Conservation (phyloP, 2,797 vertebrate genomes). For the Serranus cabrilla region DNA sequence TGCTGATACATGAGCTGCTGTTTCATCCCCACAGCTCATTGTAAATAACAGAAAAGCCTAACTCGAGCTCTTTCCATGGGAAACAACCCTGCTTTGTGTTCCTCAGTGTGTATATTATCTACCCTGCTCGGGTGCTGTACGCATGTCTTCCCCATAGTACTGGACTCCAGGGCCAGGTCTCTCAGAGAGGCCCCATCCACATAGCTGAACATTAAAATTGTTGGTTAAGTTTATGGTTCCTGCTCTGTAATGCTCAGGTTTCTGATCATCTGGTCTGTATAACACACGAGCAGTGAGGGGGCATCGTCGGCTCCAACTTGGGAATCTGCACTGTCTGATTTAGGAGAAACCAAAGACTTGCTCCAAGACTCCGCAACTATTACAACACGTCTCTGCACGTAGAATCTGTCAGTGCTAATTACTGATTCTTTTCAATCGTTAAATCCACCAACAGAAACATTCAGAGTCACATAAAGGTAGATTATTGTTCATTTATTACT, state of each 20-base stretch:
- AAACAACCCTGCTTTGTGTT: slow-evolving; percentile 66
- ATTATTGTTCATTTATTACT: neutral
- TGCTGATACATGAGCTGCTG: slow-evolving; percentile 62
- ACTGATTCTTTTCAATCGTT: neutral
- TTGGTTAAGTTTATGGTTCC: slow-evolving; percentile 60
- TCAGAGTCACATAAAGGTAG: neutral
- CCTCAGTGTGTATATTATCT: slow-evolving; percentile 26
- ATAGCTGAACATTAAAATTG: slow-evolving; percentile 51
- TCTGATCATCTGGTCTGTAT: slow-evolving; percentile 65
- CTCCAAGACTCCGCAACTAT: slow-evolving; percentile 1
- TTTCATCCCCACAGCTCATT: slow-evolving; percentile 63
- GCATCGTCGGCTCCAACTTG: slow-evolving; percentile 24
- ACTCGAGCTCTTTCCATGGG: slow-evolving; percentile 49
- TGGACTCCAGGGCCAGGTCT: slow-evolving; percentile 35
- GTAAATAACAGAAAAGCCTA: slow-evolving; percentile 66
- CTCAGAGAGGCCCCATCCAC: slow-evolving; percentile 32
- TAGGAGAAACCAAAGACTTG: slow-evolving; percentile 32
- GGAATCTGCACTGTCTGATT: slow-evolving; percentile 58
- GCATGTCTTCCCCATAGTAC: slow-evolving; percentile 28
- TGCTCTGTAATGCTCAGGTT: slow-evolving; percentile 54
- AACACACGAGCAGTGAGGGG: slow-evolving; percentile 36
- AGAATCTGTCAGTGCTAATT: neutral
- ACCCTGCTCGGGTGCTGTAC: slow-evolving; percentile 11
- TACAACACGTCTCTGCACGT: slow-evolving; percentile 4
- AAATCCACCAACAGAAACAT: slow-evolving; percentile 2